A percentile compares a stretch with the other conserved stretches of the same genome.
Conservation (phyloP, 2,888 invertebrate species). For the Monochamus alternatus region DNA sequence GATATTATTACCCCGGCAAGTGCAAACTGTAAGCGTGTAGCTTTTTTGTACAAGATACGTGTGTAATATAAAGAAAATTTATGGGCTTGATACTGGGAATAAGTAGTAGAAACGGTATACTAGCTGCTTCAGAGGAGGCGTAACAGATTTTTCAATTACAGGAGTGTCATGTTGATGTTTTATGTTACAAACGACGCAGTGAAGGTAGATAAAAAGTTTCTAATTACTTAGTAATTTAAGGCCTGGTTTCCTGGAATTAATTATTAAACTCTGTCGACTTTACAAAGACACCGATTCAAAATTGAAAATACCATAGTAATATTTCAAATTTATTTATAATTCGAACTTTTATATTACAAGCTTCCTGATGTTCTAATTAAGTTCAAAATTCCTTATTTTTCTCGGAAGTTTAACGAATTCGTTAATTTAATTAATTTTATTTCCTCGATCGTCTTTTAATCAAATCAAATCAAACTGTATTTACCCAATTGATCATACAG, state of each 20-base stretch:
- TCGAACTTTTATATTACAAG: background rate
- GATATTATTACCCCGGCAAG: conserved; percentile 18
- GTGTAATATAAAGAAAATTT: conserved; percentile 20
- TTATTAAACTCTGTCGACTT: background rate
- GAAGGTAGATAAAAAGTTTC: background rate
- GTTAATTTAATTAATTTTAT: too few species aligned
- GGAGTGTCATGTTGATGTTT: background rate
- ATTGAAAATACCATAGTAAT: background rate
- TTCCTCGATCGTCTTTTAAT: too few species aligned
- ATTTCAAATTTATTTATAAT: conserved; percentile 4
- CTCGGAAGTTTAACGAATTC: too few species aligned
- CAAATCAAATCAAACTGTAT: too few species aligned
- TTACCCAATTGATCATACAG: too few species aligned
- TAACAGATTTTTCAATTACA: background rate
- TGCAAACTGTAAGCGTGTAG: conserved; percentile 13
- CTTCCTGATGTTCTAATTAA: background rate
- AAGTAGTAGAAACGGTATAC: background rate
- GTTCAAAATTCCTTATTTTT: too few species aligned
- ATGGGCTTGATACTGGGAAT: conserved; percentile 2
- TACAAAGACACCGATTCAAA: background rate
- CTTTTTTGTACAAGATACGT: conserved; percentile 20
- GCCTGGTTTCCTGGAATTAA: background rate
- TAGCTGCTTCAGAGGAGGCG: background rate
- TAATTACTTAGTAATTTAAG: conserved; percentile 4
- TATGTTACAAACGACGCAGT: background rate